phyloP scores from a whole-genome alignment of 1,140 invertebrate species.

The Eupeodes corollae region DNA sequence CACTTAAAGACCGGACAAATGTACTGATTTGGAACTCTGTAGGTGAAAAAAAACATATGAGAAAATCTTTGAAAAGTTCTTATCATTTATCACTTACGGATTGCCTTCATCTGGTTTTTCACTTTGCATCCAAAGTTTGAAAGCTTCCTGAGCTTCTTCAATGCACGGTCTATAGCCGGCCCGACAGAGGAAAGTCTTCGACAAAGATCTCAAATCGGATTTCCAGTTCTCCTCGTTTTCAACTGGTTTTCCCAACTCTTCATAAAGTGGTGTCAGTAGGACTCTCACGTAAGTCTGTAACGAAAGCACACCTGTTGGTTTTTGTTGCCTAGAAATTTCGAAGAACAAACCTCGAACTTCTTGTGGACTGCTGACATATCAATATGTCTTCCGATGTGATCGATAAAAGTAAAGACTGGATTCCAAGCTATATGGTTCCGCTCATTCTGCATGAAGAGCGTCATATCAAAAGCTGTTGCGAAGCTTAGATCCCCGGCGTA shows the following conservation, averaged over 20 bases:
- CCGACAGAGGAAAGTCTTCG: conserved; percentile 55
- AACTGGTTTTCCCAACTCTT: conserved; percentile 45
- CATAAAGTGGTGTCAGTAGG: conserved; percentile 52
- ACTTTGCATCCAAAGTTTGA: conserved; percentile 53
- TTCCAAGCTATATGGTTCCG: conserved; percentile 63
- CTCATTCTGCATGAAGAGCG: conserved; percentile 56
- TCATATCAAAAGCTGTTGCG: conserved; percentile 60
- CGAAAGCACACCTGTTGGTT: background rate
- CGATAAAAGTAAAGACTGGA: conserved; percentile 64
- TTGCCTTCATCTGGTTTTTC: conserved; percentile 57
- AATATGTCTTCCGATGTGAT: conserved; percentile 60
- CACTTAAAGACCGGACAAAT: conserved; percentile 67
- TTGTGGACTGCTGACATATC: conserved; percentile 48
- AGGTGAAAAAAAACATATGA: conserved; percentile 11
- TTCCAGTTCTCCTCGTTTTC: conserved; percentile 47
- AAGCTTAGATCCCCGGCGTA: conserved; percentile 64
- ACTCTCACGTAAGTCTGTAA: conserved; percentile 50
- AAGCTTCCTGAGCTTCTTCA: conserved; percentile 51
- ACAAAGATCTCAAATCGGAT: conserved; percentile 47
- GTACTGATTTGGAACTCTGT: conserved; percentile 56
- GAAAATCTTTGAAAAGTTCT: background rate
- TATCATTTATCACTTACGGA: conserved; percentile 45
- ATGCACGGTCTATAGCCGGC: conserved; percentile 62
- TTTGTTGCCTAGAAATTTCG: background rate
- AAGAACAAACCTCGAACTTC: conserved; percentile 52